Conservation (phyloP, 2,888 invertebrate genomes). For the Phrixothrix hirtus region DNA sequence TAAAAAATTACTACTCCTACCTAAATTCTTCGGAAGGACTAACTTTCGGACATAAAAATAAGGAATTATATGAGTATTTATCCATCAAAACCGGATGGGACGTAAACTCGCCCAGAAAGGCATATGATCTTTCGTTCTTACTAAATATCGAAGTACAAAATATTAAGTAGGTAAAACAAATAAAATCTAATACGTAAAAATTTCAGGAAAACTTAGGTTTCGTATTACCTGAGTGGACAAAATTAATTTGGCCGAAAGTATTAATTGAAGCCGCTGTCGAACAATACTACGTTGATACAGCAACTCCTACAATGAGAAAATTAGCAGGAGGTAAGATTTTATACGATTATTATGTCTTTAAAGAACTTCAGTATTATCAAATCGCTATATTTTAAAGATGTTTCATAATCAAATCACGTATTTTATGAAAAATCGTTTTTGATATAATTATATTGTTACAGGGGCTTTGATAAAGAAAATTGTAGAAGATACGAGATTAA, state of each 20-base stretch:
- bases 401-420: too few species aligned
- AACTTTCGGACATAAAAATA: slow-evolving; percentile 22
- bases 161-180: too few species aligned
- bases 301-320: not conserved
- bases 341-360: too few species aligned
- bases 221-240: slow-evolving; percentile 3
- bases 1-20: slow-evolving; percentile 32
- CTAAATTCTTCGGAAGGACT: slow-evolving; percentile 5
- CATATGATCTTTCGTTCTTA: not conserved
- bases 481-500: slow-evolving; percentile 59
- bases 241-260: slow-evolving; percentile 3
- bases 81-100: slow-evolving; percentile 1
- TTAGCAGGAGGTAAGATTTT: slow-evolving; percentile 6
- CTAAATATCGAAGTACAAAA: too few species aligned
- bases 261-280: not conserved
- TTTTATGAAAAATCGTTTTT: too few species aligned
- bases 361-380: too few species aligned
- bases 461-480: slow-evolving; percentile 59
- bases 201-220: slow-evolving; percentile 2
- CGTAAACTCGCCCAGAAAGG: not conserved
- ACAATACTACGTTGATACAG: slow-evolving; percentile 2
- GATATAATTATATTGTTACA: not conserved
- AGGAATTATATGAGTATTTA: slow-evolving; percentile 29
- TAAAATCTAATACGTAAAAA: too few species aligned
- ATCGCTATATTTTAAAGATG: too few species aligned